Evolutionary conservation across 2,113 vertebrate genomes (phyloP).

Genomic region (Psittacara wagleri): DNA sequence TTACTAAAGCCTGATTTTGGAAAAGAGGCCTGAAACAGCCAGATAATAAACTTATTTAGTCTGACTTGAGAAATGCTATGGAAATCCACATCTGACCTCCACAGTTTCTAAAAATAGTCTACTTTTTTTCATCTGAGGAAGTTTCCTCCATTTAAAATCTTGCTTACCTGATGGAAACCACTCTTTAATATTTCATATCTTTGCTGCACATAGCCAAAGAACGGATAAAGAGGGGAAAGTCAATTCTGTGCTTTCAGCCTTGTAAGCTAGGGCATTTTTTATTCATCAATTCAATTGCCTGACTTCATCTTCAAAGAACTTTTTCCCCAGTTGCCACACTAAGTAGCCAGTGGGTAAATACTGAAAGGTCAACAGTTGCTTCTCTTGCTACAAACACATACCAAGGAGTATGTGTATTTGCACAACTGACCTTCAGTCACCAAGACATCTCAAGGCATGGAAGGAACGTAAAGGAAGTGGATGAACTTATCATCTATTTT

Average conservation of each 20-base stretch:
- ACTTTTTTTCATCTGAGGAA: not conserved
- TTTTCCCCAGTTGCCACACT: slow-evolving; percentile 6
- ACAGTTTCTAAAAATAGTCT: not conserved
- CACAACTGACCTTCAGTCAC: slow-evolving; percentile 11
- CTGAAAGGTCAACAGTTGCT: slow-evolving; percentile 37
- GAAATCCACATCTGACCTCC: slow-evolving; percentile 38
- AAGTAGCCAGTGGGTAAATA: slow-evolving; percentile 21
- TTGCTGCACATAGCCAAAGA: slow-evolving; percentile 1
- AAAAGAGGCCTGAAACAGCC: slow-evolving; percentile 1
- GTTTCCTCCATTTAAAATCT: slow-evolving; percentile 38
- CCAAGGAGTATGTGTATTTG: not conserved
- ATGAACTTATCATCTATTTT: not conserved
- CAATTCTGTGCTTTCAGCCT: slow-evolving; percentile 13
- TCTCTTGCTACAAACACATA: not conserved
- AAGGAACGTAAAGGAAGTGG: not conserved
- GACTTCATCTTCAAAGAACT: not conserved
- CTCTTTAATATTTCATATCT: slow-evolving; percentile 50
- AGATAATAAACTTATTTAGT: slow-evolving; percentile 56
- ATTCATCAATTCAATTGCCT: slow-evolving; percentile 3
- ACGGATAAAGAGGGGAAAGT: not conserved
- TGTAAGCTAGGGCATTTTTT: not conserved
- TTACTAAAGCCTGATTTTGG: not conserved
- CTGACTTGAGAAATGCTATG: not conserved
- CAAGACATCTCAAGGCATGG: not conserved
- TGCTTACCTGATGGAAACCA: slow-evolving; percentile 46